Percentiles rank a stretch among this genome's conserved stretches.
Conservation (phyloP, 2,113 vertebrate genomes). For the Platysternon megacephalum region DNA sequence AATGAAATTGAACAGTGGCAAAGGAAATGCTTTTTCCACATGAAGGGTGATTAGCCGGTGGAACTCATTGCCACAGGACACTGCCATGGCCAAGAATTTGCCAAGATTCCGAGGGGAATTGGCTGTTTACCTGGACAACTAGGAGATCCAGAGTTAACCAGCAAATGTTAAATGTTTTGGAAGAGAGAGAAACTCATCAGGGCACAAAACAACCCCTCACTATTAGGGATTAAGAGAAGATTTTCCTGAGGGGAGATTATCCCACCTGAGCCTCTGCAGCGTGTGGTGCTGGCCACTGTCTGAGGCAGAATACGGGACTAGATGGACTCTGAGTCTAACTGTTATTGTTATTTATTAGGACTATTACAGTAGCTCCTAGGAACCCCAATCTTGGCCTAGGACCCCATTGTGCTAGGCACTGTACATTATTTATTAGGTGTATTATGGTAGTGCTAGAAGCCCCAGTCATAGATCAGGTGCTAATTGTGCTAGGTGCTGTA, state of each 20-base stretch:
- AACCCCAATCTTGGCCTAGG: no score
- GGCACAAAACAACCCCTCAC: not conserved
- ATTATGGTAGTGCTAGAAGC: no score
- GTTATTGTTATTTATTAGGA: no score
- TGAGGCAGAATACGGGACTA: not conserved
- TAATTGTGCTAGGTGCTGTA: not conserved
- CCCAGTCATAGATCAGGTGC: not conserved
- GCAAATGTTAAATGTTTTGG: not conserved
- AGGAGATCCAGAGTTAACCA: not conserved
- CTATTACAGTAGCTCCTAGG: no score
- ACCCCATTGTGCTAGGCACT: no score
- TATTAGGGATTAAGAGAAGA: not conserved
- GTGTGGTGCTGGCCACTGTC: no score
- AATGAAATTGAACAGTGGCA: not conserved
- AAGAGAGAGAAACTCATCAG: not conserved
- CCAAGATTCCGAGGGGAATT: not conserved
- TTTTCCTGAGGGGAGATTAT: not conserved
- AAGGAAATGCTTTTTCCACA: not conserved
- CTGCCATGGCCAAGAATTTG: not conserved
- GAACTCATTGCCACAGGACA: not conserved
- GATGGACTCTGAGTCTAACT: not conserved
- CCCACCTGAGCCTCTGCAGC: no score
- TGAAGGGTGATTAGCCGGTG: not conserved
- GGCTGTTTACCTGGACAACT: no score
- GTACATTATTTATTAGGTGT: no score